Evolutionary conservation across 1,140 invertebrate genomes (phyloP), one percentile per base, ranked within the genome.

Genomic region (Liolophura sinensis): DNA sequence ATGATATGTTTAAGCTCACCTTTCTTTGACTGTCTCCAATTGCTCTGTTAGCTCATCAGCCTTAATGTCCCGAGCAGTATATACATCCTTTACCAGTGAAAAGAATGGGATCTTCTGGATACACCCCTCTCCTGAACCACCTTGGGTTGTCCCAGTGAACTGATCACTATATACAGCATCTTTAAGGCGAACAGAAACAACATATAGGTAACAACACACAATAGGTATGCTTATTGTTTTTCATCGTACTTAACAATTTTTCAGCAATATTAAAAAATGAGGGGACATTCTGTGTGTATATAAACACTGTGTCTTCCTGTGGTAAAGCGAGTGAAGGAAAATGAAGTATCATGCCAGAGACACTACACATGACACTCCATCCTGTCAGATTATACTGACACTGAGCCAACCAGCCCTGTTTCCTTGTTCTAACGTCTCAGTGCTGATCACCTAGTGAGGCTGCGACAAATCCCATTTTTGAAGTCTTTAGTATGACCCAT

Each of bases 111-210:
- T 64, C 52, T 76, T 67, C 48, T 77, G 73, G 20, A 83, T 72
- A 46, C 64, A 73, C 11, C 62, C 56, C 25, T 57, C 27, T 9
- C 55, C 60, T 48, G 11, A n/a, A 0, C 48, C 62, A 46, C 24
- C 59, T 15, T 70, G 64, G 18, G 48, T 60, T 0, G 64, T 69
- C 15, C 73, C 73, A 3, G 80, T 82, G 18, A 78, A 61, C 47
- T 82, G 75, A 68, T 81, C 76, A 75, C 80, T 83, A 67, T 78
- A 83, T 1, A 83, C 73, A 52, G 80, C 78, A 65, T 76, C 81
- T 83, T 68, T 14, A 64, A 66, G 67, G 49, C 59, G 24, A 40
- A 16, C n/a, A 60, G 18, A 18, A 31, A 25, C 49, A n/a, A 50
- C 3, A 47, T 4, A 48, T 11, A n/a, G 25, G n/a, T n/a, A 61